These are phyloP conservation scores for Callospermophilus lateralis DNA, from an alignment of 2,113 vertebrate species.

Conservation along the genomic window DNA sequence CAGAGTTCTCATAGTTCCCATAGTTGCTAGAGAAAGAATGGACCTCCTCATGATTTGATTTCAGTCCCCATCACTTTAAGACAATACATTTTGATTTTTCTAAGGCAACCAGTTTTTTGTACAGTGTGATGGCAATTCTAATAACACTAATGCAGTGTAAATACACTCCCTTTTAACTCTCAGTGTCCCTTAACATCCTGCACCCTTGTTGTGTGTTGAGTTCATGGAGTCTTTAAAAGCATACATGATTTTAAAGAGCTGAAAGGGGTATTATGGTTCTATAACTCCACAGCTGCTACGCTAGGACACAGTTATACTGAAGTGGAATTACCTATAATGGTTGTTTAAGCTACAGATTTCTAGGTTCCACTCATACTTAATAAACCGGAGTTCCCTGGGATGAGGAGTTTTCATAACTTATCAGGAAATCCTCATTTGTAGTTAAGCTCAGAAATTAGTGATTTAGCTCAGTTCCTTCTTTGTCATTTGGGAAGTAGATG, in stretches of 20 bases:
- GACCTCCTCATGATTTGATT: neutral
- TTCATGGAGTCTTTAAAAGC: neutral
- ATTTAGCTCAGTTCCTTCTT: neutral
- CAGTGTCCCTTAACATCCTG: neutral
- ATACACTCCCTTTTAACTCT: neutral
- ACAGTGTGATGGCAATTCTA: neutral
- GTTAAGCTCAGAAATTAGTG: neutral
- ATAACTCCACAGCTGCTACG: neutral
- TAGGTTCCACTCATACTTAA: neutral
- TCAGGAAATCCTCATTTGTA: neutral
- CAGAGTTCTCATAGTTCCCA: neutral
- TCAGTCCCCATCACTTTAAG: neutral
- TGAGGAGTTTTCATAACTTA: neutral
- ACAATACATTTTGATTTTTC: neutral
- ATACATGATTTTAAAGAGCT: neutral
- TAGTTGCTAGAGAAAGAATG: neutral
- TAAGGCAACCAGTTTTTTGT: neutral
- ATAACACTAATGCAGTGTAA: no score
- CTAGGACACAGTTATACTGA: neutral
- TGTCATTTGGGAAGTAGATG: neutral
- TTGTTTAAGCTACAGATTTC: neutral
- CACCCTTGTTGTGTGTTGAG: neutral
- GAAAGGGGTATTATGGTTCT: neutral
- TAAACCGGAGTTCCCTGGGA: neutral
- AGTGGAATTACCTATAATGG: neutral